Base-by-base conservation (phyloP, 2,113 vertebrate species). In the Cygnus atratus region DNA sequence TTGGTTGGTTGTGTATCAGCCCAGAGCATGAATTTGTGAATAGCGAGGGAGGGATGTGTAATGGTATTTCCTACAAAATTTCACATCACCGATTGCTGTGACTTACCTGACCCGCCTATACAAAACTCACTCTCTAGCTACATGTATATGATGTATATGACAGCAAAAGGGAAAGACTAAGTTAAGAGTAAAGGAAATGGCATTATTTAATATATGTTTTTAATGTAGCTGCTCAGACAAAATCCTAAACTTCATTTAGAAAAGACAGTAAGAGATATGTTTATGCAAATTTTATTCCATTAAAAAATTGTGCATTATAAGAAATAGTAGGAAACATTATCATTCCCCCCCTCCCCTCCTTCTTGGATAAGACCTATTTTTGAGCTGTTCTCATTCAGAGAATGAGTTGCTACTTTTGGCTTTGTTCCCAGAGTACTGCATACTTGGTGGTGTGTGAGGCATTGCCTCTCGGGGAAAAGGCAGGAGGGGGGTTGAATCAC, bases 371-470 rank as follows among this genome's bases (percentile, higher is more conserved):
- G 93, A 94, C 93, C 90, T 95, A 95, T 92, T 93, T 97, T 89
- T 95, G 88, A 96, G 88, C 94, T 94, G 91, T 94, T 93, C 87
- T 96, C 92, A 92, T 97, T 96, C 96, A 94, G 88, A 88, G 90
- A 96, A 72, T 2, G 41, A 96, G 67, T 94, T 92, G 84, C 73
- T 96, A 82, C 68, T 92, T 94, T 93, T 97, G 96, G 94, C 95
- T 70, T 59, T 62, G 20, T 78, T 97, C 97, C 96, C 94, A 0
- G 96, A 96, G 61, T 85, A 59, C 26, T 67, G 66, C 77, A 35
- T 93, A 95, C 80, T 96, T 84, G 57, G 79, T 94, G 75, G 44
- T 91, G 87, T 95, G 90, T 93, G 84, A 96, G 79, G 87, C 79
- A 74, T 93, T 97, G 78, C 93, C 91, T 90, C 80, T 83, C 85